These are phyloP conservation scores for Beris morrisii DNA, from an alignment of 2,888 invertebrate species.

Conservation along the genomic window DNA sequence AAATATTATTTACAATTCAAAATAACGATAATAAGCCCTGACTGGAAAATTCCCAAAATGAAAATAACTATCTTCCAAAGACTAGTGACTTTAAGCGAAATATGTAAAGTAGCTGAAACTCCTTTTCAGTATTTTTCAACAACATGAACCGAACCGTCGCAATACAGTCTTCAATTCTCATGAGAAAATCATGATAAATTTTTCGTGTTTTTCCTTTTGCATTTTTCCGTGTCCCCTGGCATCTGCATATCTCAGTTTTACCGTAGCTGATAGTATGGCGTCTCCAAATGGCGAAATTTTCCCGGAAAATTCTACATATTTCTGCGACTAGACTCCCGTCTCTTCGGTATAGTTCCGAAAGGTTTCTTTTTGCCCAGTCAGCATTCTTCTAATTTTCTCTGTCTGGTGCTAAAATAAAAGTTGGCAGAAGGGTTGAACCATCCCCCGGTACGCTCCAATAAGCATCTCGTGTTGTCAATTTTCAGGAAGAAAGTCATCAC, in stretches of 20 bases:
- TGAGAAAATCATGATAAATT: constrained; percentile 12
- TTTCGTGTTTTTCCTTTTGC: not conserved
- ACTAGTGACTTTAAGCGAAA: too few relatives aligned
- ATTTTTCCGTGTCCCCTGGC: constrained; percentile 3
- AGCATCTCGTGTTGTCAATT: constrained; percentile 17
- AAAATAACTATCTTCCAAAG: too few relatives aligned
- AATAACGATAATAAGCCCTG: too few relatives aligned
- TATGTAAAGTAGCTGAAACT: too few relatives aligned
- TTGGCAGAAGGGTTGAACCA: constrained; percentile 19
- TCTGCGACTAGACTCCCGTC: constrained; percentile 26
- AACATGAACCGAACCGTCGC: too few relatives aligned
- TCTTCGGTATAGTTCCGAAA: constrained; percentile 3
- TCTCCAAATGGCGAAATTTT: constrained; percentile 5
- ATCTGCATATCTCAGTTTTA: constrained; percentile 25
- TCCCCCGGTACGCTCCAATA: constrained; percentile 14
- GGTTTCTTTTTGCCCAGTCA: constrained; percentile 37
- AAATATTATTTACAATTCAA: too few relatives aligned
- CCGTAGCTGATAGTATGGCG: not conserved
- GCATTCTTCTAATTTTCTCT: constrained; percentile 38
- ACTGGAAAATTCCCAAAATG: too few relatives aligned
- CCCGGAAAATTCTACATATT: constrained; percentile 26
- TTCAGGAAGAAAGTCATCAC: constrained; percentile 22
- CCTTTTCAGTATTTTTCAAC: too few relatives aligned
- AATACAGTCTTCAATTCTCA: constrained; percentile 18
- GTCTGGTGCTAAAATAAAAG: constrained; percentile 29